Evolutionary conservation across 2,888 invertebrate genomes (phyloP).

Genomic region (Orthonychiurus folsomi): DNA sequence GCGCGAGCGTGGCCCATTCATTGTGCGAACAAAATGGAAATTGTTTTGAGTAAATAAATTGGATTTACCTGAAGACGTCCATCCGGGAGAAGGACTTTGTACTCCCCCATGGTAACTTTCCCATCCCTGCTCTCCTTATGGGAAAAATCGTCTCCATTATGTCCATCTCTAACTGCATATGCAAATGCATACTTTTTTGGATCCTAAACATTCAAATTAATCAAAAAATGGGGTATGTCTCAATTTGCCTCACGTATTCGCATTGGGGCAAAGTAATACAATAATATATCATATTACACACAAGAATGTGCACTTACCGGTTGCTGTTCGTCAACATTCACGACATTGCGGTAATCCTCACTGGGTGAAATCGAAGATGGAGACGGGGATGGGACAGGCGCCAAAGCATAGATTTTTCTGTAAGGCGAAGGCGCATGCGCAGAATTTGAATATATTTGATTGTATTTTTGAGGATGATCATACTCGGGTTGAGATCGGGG

Average conservation of each 20-base stretch:
- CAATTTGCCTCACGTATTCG: too few relatives aligned
- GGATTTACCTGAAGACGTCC: slow-evolving; percentile 13
- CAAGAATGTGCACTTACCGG: too few relatives aligned
- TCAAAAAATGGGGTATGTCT: too few relatives aligned
- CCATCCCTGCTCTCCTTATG: slow-evolving; percentile 58
- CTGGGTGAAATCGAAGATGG: not conserved
- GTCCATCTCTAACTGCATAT: slow-evolving; percentile 30
- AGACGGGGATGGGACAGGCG: not conserved
- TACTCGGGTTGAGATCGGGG: not conserved
- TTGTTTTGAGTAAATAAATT: not conserved
- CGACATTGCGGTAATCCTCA: not conserved
- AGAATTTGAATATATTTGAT: not conserved
- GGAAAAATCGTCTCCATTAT: slow-evolving; percentile 52
- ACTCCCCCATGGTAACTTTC: slow-evolving; percentile 55
- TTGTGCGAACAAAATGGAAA: not conserved
- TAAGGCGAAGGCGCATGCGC: not conserved
- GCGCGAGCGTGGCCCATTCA: too few relatives aligned
- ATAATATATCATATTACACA: too few relatives aligned
- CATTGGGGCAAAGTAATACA: too few relatives aligned
- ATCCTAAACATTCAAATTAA: slow-evolving; percentile 20
- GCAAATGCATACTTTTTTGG: slow-evolving; percentile 39
- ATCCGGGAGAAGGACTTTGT: slow-evolving; percentile 43
- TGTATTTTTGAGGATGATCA: too few relatives aligned
- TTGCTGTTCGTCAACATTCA: too few relatives aligned
- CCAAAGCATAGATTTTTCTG: slow-evolving; percentile 4